Conservation (phyloP, 2,797 vertebrate species). For the Geotrypetes seraphini region DNA sequence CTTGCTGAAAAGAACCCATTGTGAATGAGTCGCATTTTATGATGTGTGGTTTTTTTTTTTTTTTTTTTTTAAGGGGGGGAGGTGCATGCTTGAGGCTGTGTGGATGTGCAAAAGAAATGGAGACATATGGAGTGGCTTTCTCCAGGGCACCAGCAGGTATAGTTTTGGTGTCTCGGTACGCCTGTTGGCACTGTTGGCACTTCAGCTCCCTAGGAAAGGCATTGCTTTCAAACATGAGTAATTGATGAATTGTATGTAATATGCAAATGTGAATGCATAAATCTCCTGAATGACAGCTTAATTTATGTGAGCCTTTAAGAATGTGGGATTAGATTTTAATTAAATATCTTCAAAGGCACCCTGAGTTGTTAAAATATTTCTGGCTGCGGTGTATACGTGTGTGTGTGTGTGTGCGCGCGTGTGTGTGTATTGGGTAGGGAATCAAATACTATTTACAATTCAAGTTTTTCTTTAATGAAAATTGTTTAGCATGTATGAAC, state of each 20-base stretch:
- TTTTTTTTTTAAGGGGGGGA: too few relatives aligned
- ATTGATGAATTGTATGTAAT: slow-evolving; percentile 68
- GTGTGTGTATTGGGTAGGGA: too few relatives aligned
- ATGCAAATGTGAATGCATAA: slow-evolving; percentile 70
- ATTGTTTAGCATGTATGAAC: too few relatives aligned
- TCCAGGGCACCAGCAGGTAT: slow-evolving; percentile 35
- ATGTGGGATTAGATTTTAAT: slow-evolving; percentile 74
- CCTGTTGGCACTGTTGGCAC: slow-evolving; percentile 52
- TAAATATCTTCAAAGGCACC: slow-evolving; percentile 73
- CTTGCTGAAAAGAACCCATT: slow-evolving; percentile 6
- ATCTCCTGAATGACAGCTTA: slow-evolving; percentile 70
- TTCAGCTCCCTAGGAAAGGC: slow-evolving; percentile 48
- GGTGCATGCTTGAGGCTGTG: not conserved
- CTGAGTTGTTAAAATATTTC: slow-evolving; percentile 55
- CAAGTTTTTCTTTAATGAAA: too few relatives aligned
- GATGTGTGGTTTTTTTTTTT: too few relatives aligned
- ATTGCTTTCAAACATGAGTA: slow-evolving; percentile 70
- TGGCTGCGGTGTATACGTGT: slow-evolving; percentile 43
- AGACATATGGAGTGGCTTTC: slow-evolving; percentile 55
- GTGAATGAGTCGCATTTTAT: not conserved
- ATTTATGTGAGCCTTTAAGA: slow-evolving; percentile 70
- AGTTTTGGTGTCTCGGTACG: slow-evolving; percentile 15
- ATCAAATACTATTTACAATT: slow-evolving; percentile 13
- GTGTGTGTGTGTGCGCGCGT: too few relatives aligned
- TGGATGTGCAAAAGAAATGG: not conserved